A percentile compares a stretch with the other conserved stretches of the same genome.
Conservation (phyloP, 2,113 vertebrate genomes). For the Anhinga anhinga region DNA sequence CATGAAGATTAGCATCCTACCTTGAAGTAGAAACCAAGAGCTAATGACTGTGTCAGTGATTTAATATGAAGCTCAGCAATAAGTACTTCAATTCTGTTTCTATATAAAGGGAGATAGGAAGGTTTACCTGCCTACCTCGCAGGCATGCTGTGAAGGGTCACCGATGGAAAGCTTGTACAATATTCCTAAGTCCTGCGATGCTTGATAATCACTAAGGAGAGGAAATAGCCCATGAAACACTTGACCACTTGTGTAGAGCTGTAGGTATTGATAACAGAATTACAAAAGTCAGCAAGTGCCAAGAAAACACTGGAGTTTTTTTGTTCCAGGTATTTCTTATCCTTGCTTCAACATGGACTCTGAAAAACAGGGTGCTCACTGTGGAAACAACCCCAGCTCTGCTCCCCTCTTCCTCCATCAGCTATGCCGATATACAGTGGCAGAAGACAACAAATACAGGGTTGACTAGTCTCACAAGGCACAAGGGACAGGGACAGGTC, state of each 20-base stretch:
- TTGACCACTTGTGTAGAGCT: slow-evolving; percentile 7
- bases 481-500: not conserved
- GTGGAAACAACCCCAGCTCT: not conserved
- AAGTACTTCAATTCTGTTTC: not conserved
- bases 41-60: not conserved
- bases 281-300: not conserved
- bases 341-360: not conserved
- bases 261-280: not conserved
- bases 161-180: not conserved
- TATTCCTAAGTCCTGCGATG: not conserved
- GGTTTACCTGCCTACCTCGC: not conserved
- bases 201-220: not conserved
- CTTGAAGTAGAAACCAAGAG: not conserved
- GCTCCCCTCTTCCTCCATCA: not conserved
- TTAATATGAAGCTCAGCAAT: not conserved
- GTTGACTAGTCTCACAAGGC: not conserved
- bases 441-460: not conserved
- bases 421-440: not conserved
- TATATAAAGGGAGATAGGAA: not conserved
- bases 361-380: not conserved
- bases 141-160: not conserved
- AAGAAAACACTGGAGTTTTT: not conserved
- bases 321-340: not conserved
- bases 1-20: not conserved
- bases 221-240: not conserved